Conservation (phyloP, 2,888 invertebrate genomes). For the Nezara viridula region DNA sequence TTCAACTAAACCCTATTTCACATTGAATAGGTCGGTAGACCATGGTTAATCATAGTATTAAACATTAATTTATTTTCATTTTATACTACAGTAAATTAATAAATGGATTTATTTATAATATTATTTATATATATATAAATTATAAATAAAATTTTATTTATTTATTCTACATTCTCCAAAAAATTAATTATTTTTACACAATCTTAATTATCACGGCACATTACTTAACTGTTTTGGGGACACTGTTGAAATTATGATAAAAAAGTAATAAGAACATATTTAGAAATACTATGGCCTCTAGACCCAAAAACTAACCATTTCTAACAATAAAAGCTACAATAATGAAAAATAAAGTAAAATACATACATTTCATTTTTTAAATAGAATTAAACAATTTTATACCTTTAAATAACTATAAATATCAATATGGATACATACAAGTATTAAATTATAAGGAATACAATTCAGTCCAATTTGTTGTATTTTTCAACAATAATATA, state of each 20-base stretch:
- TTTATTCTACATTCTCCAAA: not conserved
- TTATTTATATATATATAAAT: no score
- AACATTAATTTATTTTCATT: not conserved
- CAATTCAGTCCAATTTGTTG: slow-evolving; percentile 35
- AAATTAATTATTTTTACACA: not conserved
- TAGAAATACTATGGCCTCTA: not conserved
- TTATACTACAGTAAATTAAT: not conserved
- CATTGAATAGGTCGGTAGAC: not conserved
- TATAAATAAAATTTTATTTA: no score
- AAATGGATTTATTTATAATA: no score
- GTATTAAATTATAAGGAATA: slow-evolving; percentile 44
- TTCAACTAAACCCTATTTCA: not conserved
- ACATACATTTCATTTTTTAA: not conserved
- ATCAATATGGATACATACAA: slow-evolving; percentile 10
- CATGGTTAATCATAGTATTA: not conserved
- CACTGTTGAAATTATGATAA: not conserved
- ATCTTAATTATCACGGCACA: not conserved
- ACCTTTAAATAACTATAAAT: not conserved
- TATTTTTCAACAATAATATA: slow-evolving; percentile 31
- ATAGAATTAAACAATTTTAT: not conserved
- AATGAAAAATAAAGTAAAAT: not conserved
- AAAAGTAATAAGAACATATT: not conserved
- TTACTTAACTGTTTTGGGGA: not conserved
- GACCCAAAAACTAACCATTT: slow-evolving; percentile 30
- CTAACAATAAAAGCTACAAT: not conserved